Evolutionary conservation across 2,113 vertebrate genomes (phyloP).

Genomic region (Uropsilus gracilis): DNA sequence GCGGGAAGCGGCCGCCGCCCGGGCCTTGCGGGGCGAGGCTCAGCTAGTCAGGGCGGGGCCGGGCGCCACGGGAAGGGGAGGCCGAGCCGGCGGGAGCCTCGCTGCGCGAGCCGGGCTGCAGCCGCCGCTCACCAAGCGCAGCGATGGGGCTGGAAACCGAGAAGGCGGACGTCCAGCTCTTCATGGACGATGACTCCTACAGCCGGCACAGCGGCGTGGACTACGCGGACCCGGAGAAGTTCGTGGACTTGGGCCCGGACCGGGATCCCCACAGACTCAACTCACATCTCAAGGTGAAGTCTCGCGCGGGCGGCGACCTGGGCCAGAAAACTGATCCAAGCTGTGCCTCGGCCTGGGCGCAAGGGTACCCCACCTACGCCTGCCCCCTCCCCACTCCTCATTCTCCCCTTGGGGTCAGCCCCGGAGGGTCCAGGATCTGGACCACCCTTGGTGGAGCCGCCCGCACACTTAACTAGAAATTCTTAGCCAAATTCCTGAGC

Average conservation of each 20-base stretch:
- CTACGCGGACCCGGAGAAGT: conserved; percentile 81
- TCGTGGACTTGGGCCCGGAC: conserved; percentile 72
- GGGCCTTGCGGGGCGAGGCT: not conserved
- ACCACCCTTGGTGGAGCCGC: rapidly evolving
- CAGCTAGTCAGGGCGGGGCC: conserved; percentile 19
- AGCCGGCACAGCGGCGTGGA: conserved; percentile 86
- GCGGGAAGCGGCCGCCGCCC: conserved; percentile 48
- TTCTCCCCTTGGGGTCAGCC: not conserved
- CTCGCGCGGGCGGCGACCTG: not conserved
- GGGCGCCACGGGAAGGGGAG: conserved; percentile 19
- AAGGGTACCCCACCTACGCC: not conserved
- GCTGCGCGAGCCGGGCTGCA: not conserved
- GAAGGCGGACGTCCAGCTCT: conserved; percentile 89
- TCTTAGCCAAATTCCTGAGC: not conserved
- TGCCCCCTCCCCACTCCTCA: not conserved
- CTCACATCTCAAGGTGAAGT: conserved; percentile 90
- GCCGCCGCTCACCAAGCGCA: conserved; percentile 3
- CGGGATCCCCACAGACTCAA: conserved; percentile 91
- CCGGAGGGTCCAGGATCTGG: not conserved
- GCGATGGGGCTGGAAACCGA: conserved; percentile 93
- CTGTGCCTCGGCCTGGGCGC: no score
- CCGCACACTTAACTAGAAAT: not conserved
- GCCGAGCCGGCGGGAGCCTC: not conserved
- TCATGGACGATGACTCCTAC: conserved; percentile 91
- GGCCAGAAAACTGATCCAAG: not conserved